Conservation (phyloP, 2,113 vertebrate species). For the Strigops habroptila region DNA sequence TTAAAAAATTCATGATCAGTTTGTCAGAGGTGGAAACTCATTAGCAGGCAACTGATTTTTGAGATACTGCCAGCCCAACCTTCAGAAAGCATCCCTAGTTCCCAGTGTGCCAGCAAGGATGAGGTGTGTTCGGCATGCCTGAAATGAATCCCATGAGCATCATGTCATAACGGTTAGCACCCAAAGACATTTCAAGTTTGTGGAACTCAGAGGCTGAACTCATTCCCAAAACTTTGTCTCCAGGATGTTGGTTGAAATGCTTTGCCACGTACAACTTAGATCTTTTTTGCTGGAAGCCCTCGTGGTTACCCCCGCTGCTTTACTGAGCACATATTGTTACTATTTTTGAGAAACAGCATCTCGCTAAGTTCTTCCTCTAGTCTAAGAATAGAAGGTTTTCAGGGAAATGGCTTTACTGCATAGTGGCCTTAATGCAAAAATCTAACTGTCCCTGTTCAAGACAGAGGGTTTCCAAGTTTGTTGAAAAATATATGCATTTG, state of each 20-base stretch:
- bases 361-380: neutral
- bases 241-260: neutral
- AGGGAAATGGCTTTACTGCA: neutral
- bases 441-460: neutral
- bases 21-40: neutral
- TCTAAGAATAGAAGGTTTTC: slow-evolving; percentile 29
- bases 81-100: neutral
- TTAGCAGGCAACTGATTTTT: neutral
- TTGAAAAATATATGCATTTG: neutral
- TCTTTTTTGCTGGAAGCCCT: neutral
- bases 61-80: neutral
- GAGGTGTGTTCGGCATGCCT: neutral
- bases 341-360: neutral
- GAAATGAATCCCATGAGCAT: neutral
- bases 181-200: neutral
- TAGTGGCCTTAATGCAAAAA: neutral
- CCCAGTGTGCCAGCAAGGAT: neutral
- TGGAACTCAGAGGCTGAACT: neutral
- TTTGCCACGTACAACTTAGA: neutral
- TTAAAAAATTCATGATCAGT: neutral
- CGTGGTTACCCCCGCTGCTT: neutral
- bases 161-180: rapidly evolving
- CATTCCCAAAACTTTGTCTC: neutral
- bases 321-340: slow-evolving; percentile 13
- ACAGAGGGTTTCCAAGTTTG: neutral